Base-by-base conservation (phyloP, 2,888 invertebrate species). In the Netelia inedita region DNA sequence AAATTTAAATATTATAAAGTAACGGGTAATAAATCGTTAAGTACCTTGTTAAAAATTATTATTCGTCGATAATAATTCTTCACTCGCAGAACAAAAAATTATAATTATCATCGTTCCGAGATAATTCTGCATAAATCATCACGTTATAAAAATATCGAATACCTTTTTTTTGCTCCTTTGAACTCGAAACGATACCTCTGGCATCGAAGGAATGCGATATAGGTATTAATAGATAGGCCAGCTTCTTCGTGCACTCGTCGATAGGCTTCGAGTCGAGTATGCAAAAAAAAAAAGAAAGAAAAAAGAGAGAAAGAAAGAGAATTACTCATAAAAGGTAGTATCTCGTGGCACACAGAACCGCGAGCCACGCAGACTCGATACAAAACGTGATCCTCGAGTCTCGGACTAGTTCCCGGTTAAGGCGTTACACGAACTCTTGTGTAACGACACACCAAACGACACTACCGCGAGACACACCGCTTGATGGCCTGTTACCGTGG, bases 331-430 rank as follows among this genome's bases (percentile, higher is more conserved):
- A 79, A 85, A 82, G 82, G 82, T 65, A 79, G 53, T 68, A 53
- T 21, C 43, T 23, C 23, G 55, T 65, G 55, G 57, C 16, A 65
- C 41, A 50, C 19, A 23, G 35, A 3, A 23, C 28, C 21, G 28
- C 21, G 63, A 35, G 43, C 35, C 71, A 69, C 59, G 68, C 57
- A 76, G 43, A 65, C 50, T 53, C 65, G 50, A 63, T 23, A 79
- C 79, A 55, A 72, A 79, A 79, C 72, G 63, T 55, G 65, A 79
- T 79, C 23, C 57, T 19, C 65, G 55, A 83, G 75, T 19, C 89
- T 88, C 88, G 87, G 89, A 90, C 92, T 88, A 90, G 92, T 93
- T 46, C 88, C 92, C 92, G 83, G 88, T 91, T 92, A 92, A 91
- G 92, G 92, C 87, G 85, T 89, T 91, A 89, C 89, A 65, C 65